Percentiles rank a stretch among this genome's conserved stretches.
Evolutionary conservation across 2,113 vertebrate species (phyloP).

Genomic region (Maccullochella peelii): DNA sequence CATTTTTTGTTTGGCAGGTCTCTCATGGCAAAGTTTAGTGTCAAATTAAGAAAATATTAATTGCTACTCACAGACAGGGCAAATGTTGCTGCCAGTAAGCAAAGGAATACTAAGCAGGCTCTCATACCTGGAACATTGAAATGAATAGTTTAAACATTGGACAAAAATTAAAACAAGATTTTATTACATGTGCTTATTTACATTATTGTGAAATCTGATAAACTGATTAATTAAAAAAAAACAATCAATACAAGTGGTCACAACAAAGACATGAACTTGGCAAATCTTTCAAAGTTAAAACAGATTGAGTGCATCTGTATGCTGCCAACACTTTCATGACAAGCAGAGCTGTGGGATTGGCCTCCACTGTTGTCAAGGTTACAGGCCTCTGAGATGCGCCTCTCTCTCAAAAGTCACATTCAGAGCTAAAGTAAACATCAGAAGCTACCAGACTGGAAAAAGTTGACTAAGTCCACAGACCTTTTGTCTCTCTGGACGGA

Average conservation of each 20-base stretch:
- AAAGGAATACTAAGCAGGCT: slow-evolving; percentile 70
- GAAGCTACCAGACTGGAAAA: slow-evolving; percentile 84
- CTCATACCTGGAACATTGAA: slow-evolving; percentile 78
- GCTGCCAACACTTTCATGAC: slow-evolving; percentile 63
- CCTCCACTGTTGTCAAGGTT: slow-evolving; percentile 69
- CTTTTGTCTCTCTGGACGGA: slow-evolving; percentile 70
- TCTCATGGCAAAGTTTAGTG: neutral
- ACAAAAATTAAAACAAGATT: neutral
- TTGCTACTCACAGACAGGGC: slow-evolving; percentile 77
- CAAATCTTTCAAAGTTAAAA: slow-evolving; percentile 46
- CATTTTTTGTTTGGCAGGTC: neutral
- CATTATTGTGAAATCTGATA: neutral
- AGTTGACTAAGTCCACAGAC: slow-evolving; percentile 82
- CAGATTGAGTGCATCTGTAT: slow-evolving; percentile 62
- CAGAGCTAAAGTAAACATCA: slow-evolving; percentile 81
- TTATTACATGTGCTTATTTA: neutral
- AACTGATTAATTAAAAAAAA: neutral
- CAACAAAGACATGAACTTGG: slow-evolving; percentile 47
- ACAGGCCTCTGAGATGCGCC: slow-evolving; percentile 68
- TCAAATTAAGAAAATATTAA: neutral
- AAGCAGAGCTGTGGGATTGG: slow-evolving; percentile 41
- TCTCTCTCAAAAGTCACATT: slow-evolving; percentile 81
- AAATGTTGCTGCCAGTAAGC: slow-evolving; percentile 75
- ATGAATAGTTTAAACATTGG: neutral
- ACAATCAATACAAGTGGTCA: slow-evolving; percentile 7